Conservation (phyloP, 2,888 invertebrate species). For the Pachymerium ferrugineum region DNA sequence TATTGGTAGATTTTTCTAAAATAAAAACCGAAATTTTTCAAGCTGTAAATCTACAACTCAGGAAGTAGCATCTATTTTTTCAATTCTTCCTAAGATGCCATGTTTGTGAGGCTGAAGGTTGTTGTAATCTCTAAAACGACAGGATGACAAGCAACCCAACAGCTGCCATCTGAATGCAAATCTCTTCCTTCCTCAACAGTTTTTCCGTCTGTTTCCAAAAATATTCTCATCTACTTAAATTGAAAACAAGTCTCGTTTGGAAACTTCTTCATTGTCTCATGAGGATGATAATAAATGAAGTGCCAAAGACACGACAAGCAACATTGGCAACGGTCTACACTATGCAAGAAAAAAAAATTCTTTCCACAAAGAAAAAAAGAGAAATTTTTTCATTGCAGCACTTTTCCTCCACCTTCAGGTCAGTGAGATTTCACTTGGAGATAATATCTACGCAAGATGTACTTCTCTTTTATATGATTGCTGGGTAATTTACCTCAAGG, state of each 20-base stretch:
- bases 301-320: background rate
- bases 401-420: background rate
- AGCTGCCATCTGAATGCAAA: slow-evolving; percentile 2
- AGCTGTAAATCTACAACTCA: too few relatives aligned
- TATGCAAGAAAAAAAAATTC: background rate
- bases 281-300: slow-evolving; percentile 4
- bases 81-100: too few relatives aligned
- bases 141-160: slow-evolving; percentile 7
- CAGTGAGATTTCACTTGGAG: background rate
- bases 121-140: background rate
- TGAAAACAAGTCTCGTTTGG: background rate
- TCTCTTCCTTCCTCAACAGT: background rate
- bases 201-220: slow-evolving; percentile 6
- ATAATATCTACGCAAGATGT: background rate
- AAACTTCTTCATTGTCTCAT: background rate
- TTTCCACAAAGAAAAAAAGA: too few relatives aligned
- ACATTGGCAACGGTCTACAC: background rate
- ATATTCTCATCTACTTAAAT: background rate
- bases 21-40: too few relatives aligned
- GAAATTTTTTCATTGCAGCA: too few relatives aligned
- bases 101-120: background rate
- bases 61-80: too few relatives aligned
- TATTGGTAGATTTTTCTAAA: too few relatives aligned
- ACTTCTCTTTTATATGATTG: background rate
- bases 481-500: slow-evolving; percentile 7